phyloP scores from a whole-genome alignment of 53 echinoderm and acorn worm genomes.

The Holothuria scabra region DNA sequence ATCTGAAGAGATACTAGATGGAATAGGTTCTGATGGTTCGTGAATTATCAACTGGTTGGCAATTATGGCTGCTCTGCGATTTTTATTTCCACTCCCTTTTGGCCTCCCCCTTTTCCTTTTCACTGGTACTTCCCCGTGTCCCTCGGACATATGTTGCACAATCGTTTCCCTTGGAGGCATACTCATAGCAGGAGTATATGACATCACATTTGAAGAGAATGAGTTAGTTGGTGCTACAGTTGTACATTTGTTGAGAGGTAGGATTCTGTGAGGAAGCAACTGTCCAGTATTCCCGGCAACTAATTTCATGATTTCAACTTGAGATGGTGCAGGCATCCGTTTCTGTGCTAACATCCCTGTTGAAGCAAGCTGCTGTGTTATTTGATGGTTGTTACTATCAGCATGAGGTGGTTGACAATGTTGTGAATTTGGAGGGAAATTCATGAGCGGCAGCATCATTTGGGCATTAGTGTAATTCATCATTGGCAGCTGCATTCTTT shows the following conservation, averaged over 20 bases:
- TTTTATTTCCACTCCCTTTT: constrained; percentile 42
- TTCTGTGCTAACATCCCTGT: background rate
- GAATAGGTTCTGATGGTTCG: constrained; percentile 1
- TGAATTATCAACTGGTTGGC: background rate
- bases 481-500: too few species aligned
- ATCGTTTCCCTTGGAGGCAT: background rate
- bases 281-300: background rate
- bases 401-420: too few species aligned
- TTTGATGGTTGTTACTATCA: too few species aligned
- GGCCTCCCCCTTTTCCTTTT: constrained; percentile 42
- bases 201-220: background rate
- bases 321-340: constrained; percentile 2
- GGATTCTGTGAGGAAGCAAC: background rate
- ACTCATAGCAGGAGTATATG: background rate
- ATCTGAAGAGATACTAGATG: background rate
- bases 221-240: background rate
- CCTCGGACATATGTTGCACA: background rate
- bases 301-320: constrained; percentile 25
- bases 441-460: too few species aligned
- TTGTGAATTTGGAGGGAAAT: too few species aligned
- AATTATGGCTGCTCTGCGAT: background rate
- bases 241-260: background rate
- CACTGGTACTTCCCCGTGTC: background rate
- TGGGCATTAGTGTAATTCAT: too few species aligned
- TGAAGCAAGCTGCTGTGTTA: too few species aligned